These are phyloP conservation scores for Heliconius congener DNA, from an alignment of 1,140 invertebrate species.

Conservation along the genomic window DNA sequence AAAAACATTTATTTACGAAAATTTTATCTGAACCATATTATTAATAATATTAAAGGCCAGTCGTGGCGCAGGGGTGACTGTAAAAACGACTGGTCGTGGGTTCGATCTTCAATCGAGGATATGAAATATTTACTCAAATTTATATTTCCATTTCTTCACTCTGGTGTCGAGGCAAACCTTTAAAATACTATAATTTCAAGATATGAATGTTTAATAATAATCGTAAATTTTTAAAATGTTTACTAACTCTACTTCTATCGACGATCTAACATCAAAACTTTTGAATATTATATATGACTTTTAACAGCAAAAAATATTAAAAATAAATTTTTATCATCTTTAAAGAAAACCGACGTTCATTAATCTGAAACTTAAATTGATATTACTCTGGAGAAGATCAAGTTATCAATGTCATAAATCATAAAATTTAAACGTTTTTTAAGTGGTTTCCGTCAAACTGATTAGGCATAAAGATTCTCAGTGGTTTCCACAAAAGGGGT, in stretches of 20 bases:
- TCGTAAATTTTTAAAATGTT: not conserved
- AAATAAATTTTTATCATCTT: not conserved
- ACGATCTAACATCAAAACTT: not conserved
- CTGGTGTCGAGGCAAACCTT: no score
- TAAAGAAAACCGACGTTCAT: not conserved
- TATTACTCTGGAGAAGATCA: slow-evolving; percentile 15
- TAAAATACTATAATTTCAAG: not conserved
- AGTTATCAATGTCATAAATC: slow-evolving; percentile 64
- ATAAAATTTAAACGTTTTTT: slow-evolving; percentile 61
- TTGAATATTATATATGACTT: not conserved
- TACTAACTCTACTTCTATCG: not conserved
- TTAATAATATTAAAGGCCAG: no score
- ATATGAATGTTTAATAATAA: not conserved
- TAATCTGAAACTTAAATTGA: slow-evolving; percentile 3
- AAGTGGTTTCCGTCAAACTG: slow-evolving; percentile 65
- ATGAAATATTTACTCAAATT: no score
- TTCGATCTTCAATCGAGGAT: no score
- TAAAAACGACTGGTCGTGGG: no score
- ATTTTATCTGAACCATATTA: no score
- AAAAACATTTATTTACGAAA: no score
- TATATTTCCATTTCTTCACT: no score
- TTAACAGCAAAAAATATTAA: not conserved
- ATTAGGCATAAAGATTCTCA: slow-evolving; percentile 60
- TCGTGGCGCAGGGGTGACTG: no score
- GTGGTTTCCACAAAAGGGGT: slow-evolving; percentile 47